A percentile compares a stretch with the other conserved stretches of the same genome.
Conservation (phyloP, 2,113 vertebrate species). For the Odocoileus virginianus region DNA sequence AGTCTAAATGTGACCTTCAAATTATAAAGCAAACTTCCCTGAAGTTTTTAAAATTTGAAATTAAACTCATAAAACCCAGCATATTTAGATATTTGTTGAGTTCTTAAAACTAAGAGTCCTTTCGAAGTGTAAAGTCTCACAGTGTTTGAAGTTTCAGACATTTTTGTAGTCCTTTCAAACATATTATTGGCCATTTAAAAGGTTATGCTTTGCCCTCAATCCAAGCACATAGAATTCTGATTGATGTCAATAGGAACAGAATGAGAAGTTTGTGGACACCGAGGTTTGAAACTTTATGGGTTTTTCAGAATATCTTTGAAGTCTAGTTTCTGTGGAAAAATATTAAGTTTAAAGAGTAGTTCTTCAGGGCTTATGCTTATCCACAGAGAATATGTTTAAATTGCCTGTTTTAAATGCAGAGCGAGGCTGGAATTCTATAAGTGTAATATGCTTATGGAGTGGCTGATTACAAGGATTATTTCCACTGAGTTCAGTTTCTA, state of each 20-base stretch:
- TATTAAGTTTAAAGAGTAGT: conserved; percentile 35
- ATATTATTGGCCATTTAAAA: conserved; percentile 50
- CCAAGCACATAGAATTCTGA: conserved; percentile 54
- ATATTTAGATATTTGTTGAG: conserved; percentile 36
- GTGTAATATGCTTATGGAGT: background rate
- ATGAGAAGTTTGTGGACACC: conserved; percentile 28
- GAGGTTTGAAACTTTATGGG: conserved; percentile 42
- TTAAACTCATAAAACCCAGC: background rate
- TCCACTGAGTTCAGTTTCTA: background rate
- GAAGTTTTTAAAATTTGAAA: conserved; percentile 37
- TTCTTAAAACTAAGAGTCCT: conserved; percentile 51
- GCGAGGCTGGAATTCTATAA: background rate
- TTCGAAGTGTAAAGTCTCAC: conserved; percentile 52
- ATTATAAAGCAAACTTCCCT: background rate
- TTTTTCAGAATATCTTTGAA: conserved; percentile 70
- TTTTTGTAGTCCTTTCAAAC: conserved; percentile 58
- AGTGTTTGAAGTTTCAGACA: conserved; percentile 59
- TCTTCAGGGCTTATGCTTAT: conserved; percentile 69
- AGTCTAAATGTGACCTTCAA: background rate
- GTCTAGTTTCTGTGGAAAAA: conserved; percentile 54
- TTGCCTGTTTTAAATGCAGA: conserved; percentile 55
- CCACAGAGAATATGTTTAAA: conserved; percentile 52
- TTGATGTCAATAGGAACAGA: conserved; percentile 54
- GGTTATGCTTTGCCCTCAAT: conserved; percentile 48
- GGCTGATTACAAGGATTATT: background rate